A percentile compares a stretch with the other conserved stretches of the same genome.
phyloP scores from a whole-genome alignment of 2,888 invertebrate species.

The Drosophila birchii region DNA sequence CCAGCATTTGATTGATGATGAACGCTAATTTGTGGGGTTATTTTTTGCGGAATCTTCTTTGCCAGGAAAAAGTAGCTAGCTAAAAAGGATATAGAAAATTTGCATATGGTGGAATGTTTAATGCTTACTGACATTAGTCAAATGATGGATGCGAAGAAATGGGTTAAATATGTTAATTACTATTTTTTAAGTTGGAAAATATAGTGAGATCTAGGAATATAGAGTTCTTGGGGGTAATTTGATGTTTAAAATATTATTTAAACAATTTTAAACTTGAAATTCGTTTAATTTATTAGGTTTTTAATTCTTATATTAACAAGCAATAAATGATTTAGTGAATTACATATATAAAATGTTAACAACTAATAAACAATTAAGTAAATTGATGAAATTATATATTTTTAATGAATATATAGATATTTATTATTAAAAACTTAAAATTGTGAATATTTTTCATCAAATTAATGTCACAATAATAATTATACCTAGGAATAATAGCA shows the following conservation, averaged over 20 bases:
- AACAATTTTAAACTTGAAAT: neutral
- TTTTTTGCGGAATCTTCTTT: neutral
- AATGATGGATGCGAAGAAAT: conserved; percentile 4
- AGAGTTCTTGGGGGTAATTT: neutral
- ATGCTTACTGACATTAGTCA: conserved; percentile 6
- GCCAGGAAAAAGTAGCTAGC: neutral
- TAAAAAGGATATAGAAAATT: conserved; percentile 1
- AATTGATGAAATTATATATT: too few species aligned
- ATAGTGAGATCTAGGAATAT: neutral
- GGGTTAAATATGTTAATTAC: neutral
- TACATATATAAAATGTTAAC: too few species aligned
- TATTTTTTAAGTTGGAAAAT: neutral
- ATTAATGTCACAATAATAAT: too few species aligned
- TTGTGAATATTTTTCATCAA: too few species aligned
- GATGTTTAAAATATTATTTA: neutral
- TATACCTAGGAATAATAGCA: too few species aligned
- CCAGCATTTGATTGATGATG: conserved; percentile 46
- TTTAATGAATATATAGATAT: too few species aligned
- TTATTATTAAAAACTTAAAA: too few species aligned
- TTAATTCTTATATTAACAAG: too few species aligned
- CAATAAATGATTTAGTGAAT: too few species aligned
- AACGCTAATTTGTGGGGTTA: conserved; percentile 35
- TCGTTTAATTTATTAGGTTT: too few species aligned
- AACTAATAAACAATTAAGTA: too few species aligned
- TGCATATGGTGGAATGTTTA: conserved; percentile 9